phyloP scores from a whole-genome alignment of 2,888 invertebrate species.

The Anticlea derivata region DNA sequence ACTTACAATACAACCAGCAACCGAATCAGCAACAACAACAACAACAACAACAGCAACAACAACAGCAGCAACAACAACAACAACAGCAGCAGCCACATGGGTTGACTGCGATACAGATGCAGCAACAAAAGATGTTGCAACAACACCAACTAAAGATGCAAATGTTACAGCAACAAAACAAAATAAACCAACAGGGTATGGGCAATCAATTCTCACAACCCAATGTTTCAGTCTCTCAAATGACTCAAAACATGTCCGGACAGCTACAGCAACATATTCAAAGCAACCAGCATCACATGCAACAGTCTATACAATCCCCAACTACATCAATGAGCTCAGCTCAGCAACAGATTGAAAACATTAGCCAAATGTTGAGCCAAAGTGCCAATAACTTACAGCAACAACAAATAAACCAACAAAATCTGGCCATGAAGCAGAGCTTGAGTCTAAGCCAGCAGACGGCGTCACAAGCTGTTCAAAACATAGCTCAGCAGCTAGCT shows the following conservation, averaged over 20 bases:
- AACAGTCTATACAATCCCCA: constrained; percentile 67
- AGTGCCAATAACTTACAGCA: constrained; percentile 78
- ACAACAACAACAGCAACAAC: constrained; percentile 73
- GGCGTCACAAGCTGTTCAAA: constrained; percentile 72
- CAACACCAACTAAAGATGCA: constrained; percentile 84
- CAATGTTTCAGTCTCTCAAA: constrained; percentile 70
- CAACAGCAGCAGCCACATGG: constrained; percentile 78
- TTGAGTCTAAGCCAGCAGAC: constrained; percentile 73
- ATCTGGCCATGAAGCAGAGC: constrained; percentile 73
- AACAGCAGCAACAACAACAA: constrained; percentile 82
- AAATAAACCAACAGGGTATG: constrained; percentile 49
- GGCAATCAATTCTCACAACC: constrained; percentile 66
- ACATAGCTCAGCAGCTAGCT: constrained; percentile 75
- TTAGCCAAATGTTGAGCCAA: constrained; percentile 82
- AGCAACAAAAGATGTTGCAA: constrained; percentile 83
- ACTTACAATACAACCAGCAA: constrained; percentile 54
- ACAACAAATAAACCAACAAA: constrained; percentile 72
- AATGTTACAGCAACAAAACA: constrained; percentile 71
- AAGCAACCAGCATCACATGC: constrained; percentile 69
- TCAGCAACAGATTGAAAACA: constrained; percentile 85
- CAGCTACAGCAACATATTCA: constrained; percentile 76
- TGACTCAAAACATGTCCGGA: constrained; percentile 67
- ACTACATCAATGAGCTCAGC: constrained; percentile 83
- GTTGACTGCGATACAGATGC: constrained; percentile 74
- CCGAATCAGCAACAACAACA: constrained; percentile 45